Evolutionary conservation across 2,113 vertebrate species (phyloP).

Genomic region (Polypterus bichir): DNA sequence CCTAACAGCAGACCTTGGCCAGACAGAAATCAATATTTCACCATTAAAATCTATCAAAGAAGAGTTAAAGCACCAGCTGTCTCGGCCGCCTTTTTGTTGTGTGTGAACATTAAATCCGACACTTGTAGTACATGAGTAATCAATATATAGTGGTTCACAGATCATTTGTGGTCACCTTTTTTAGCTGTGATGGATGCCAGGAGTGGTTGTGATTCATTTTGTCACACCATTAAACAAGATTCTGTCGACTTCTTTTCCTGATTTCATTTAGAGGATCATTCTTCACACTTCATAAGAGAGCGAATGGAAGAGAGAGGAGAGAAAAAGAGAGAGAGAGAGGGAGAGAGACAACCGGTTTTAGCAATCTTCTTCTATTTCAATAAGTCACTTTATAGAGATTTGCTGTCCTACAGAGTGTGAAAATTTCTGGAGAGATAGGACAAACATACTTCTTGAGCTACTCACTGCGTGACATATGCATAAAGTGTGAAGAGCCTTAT

Average conservation of each 20-base stretch:
- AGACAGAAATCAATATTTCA: constrained; percentile 99
- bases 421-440: constrained; percentile 67
- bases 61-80: constrained; percentile 94
- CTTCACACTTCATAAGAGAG: constrained; percentile 78
- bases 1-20: constrained; percentile 94
- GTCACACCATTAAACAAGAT: constrained; percentile 98
- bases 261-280: constrained; percentile 89
- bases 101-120: constrained; percentile 94
- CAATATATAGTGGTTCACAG: constrained; percentile 96
- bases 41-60: constrained; percentile 99
- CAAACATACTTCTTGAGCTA: constrained; percentile 70
- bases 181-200: constrained; percentile 90
- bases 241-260: constrained; percentile 74
- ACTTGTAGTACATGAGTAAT: constrained; percentile 94
- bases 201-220: constrained; percentile 97
- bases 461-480: constrained; percentile 72
- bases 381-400: constrained; percentile 78
- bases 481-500: constrained; percentile 70
- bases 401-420: constrained; percentile 68
- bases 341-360: constrained; percentile 52
- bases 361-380: constrained; percentile 67
- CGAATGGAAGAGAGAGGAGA: constrained; percentile 4
- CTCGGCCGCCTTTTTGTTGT: constrained; percentile 82
- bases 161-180: constrained; percentile 93
- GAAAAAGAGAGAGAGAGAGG: neutral